phyloP scores from a whole-genome alignment of 2,113 vertebrate genomes.

The Austrofundulus limnaeus region DNA sequence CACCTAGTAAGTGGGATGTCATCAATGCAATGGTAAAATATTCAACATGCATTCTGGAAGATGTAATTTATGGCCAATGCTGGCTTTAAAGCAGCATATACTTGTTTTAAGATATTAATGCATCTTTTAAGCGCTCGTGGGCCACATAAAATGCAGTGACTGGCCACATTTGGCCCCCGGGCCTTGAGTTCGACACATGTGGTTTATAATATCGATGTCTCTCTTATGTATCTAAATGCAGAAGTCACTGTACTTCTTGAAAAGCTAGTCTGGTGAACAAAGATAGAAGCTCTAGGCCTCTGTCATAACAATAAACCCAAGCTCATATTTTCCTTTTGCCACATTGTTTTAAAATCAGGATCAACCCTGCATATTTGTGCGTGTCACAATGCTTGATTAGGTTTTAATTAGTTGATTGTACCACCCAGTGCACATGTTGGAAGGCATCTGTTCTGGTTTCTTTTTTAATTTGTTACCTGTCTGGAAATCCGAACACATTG shows the following conservation, averaged over 20 bases:
- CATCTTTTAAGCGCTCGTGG: no score
- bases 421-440: not conserved
- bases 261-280: not conserved
- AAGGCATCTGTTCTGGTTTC: not conserved
- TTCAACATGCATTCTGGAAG: no score
- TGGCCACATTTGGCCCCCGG: no score
- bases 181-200: no score
- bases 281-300: not conserved
- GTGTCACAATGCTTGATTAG: not conserved
- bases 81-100: no score
- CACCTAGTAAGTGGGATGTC: no score
- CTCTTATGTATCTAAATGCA: not conserved
- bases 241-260: not conserved
- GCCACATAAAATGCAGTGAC: no score
- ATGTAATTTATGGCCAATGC: no score
- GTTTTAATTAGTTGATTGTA: slow-evolving; percentile 6
- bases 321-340: not conserved
- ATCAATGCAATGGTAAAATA: no score
- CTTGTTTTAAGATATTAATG: no score
- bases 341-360: not conserved
- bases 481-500: slow-evolving; percentile 33
- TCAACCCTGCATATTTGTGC: not conserved
- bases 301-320: not conserved
- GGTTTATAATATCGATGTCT: not conserved
- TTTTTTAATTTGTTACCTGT: slow-evolving; percentile 1